A percentile compares a stretch with the other conserved stretches of the same genome.
phyloP scores from a whole-genome alignment of 2,113 vertebrate species.

The Lamprotornis superbus region DNA sequence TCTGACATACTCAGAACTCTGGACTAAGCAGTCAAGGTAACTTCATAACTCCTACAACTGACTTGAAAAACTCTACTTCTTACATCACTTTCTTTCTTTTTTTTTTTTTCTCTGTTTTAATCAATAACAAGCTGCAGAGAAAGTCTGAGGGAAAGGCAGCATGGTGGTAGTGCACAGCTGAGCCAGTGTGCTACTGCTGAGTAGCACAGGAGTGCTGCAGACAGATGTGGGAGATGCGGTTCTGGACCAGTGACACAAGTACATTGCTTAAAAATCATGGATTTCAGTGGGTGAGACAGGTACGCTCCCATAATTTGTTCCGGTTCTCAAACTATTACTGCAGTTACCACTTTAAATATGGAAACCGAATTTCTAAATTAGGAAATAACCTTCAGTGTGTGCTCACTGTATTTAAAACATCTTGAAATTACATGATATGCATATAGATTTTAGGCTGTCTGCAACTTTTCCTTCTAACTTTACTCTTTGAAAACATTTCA shows the following conservation, averaged over 20 bases:
- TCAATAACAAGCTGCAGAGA: not conserved
- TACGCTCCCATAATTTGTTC: not conserved
- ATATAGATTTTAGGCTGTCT: not conserved
- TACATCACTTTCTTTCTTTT: not conserved
- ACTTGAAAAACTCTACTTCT: not conserved
- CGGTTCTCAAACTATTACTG: not conserved
- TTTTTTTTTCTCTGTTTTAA: not conserved
- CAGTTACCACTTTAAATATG: not conserved
- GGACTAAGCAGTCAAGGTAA: not conserved
- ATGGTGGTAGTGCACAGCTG: fast-evolving
- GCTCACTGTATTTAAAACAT: conserved; percentile 1
- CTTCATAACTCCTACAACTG: not conserved
- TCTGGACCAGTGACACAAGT: not conserved
- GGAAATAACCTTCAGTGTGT: not conserved
- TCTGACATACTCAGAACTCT: not conserved
- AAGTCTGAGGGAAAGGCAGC: not conserved
- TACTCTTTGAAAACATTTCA: not conserved
- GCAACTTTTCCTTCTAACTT: not conserved
- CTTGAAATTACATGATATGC: conserved; percentile 21
- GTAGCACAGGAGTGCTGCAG: not conserved
- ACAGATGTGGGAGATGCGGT: not conserved
- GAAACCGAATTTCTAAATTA: conserved; percentile 8
- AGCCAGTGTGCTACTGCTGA: not conserved
- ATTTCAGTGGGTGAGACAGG: not conserved
- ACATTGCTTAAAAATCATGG: not conserved